Conservation (phyloP, 2,888 invertebrate species). For the Acutogordius australiensis region DNA sequence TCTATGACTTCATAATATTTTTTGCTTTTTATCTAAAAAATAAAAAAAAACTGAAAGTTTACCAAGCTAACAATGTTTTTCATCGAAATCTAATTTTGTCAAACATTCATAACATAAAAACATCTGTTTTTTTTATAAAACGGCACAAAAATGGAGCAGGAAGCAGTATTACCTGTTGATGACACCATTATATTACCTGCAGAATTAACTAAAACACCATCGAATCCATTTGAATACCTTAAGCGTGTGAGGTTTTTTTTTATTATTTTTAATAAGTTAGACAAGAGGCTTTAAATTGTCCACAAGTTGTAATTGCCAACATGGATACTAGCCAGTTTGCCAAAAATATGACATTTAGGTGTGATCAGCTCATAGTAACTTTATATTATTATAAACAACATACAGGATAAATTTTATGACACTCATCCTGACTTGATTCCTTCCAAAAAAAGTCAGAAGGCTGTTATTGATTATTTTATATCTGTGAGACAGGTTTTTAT, state of each 20-base stretch:
- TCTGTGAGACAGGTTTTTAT: not conserved
- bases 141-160: too few species aligned
- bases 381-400: not conserved
- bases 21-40: too few species aligned
- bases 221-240: not conserved
- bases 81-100: too few species aligned
- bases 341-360: conserved; percentile 1
- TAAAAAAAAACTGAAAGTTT: too few species aligned
- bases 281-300: not conserved
- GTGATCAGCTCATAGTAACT: not conserved
- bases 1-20: too few species aligned
- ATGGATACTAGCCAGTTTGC: not conserved
- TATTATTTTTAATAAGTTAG: not conserved
- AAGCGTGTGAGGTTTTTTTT: conserved; percentile 1
- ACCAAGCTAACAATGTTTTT: too few species aligned
- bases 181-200: too few species aligned
- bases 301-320: conserved; percentile 2
- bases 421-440: not conserved
- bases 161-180: too few species aligned
- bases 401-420: not conserved
- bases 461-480: not conserved
- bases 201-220: not conserved
- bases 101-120: too few species aligned
- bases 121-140: too few species aligned
- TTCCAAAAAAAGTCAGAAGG: not conserved